Conservation (phyloP, 2,888 invertebrate genomes). For the Mystacides longicornis region DNA sequence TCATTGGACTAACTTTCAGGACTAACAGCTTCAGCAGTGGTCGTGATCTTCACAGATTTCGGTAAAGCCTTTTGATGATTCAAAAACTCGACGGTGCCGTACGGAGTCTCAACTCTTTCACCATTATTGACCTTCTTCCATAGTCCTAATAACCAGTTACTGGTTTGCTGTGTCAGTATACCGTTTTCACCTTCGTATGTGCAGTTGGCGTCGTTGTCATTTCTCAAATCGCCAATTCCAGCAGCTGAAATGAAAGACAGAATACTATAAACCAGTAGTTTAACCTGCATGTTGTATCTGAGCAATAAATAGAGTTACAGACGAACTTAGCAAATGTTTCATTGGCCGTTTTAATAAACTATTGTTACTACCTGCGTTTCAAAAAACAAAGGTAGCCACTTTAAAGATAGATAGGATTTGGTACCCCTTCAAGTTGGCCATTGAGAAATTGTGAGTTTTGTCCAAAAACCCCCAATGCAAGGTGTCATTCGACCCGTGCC, state of each 20-base stretch:
- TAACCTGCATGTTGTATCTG: too few relatives aligned
- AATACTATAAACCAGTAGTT: too few relatives aligned
- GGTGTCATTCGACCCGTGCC: too few relatives aligned
- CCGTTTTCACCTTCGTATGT: conserved; percentile 92
- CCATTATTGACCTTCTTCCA: conserved; percentile 44
- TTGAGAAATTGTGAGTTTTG: too few relatives aligned
- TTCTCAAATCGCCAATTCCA: conserved; percentile 65
- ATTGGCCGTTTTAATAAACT: too few relatives aligned
- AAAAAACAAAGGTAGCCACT: too few relatives aligned
- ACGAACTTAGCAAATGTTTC: too few relatives aligned
- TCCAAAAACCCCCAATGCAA: too few relatives aligned
- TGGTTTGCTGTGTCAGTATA: conserved; percentile 78
- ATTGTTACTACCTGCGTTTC: too few relatives aligned
- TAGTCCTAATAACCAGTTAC: conserved; percentile 71
- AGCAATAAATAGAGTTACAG: too few relatives aligned
- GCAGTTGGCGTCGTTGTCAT: conserved; percentile 79
- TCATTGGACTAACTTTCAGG: conserved; percentile 42
- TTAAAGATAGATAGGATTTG: too few relatives aligned
- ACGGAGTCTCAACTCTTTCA: conserved; percentile 49
- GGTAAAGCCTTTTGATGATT: conserved; percentile 39
- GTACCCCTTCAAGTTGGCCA: too few relatives aligned
- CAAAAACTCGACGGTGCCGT: conserved; percentile 60
- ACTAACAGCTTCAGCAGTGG: conserved; percentile 43
- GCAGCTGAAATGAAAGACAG: conserved; percentile 60
- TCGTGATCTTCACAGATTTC: conserved; percentile 31